Conservation (phyloP, 2,888 invertebrate species). For the Ornithoptera priamus region DNA sequence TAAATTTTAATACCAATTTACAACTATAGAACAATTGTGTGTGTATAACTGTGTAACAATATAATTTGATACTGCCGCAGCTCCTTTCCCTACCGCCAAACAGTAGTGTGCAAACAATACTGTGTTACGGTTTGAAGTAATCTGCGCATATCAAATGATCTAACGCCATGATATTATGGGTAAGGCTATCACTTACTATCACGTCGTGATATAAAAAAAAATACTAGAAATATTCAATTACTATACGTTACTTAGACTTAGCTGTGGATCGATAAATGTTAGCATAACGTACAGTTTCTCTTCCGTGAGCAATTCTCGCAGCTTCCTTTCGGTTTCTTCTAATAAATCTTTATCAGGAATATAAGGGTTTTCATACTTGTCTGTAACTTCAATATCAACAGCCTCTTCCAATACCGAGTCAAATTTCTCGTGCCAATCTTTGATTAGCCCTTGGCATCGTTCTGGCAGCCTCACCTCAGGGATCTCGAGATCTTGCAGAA, state of each 20-base stretch:
- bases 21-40: no score
- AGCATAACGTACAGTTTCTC: slow-evolving; percentile 48
- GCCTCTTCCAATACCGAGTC: slow-evolving; percentile 50
- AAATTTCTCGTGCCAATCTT: slow-evolving; percentile 56
- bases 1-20: not conserved
- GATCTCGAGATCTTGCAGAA: slow-evolving; percentile 61
- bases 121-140: no score
- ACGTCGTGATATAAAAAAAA: not conserved
- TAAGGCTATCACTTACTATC: no score
- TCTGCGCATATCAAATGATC: no score
- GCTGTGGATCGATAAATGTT: not conserved
- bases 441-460: slow-evolving; percentile 55
- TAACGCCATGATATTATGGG: no score
- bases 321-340: slow-evolving; percentile 59
- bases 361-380: slow-evolving; percentile 59
- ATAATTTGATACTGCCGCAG: no score
- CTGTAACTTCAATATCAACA: slow-evolving; percentile 31
- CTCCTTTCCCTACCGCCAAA: no score
- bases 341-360: slow-evolving; percentile 52
- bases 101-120: no score
- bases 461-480: slow-evolving; percentile 63
- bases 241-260: not conserved
- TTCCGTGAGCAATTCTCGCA: slow-evolving; percentile 49
- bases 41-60: no score
- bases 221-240: not conserved